Evolutionary conservation across 2,888 invertebrate species (phyloP), one percentile per base, ranked within the genome.

Genomic region (Tetragonula carbonaria): DNA sequence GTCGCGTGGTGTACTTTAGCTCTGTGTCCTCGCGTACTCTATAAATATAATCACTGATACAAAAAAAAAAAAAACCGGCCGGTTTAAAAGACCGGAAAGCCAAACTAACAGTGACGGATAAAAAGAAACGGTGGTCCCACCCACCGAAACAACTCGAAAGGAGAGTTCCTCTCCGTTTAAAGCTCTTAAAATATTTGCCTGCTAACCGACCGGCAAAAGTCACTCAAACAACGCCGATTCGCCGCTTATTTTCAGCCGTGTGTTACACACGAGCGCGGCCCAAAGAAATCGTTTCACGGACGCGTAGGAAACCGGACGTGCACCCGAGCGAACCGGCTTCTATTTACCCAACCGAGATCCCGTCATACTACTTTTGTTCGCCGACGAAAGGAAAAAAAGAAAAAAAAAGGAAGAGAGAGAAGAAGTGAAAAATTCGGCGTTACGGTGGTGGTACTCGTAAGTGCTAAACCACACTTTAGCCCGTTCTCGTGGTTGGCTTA

Each of bases 271-370:
- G 18, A 53, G 23, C 28, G 23, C n/a, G 6, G 28, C 16, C 53
- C 62, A 13, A 16, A 38, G 18, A 59, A n/a, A 59, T 8, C 33
- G 53, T 50, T 70, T 57, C 70, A 38, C 28, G 23, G 50, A 67
- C 53, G 23, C 51, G n/a, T 51, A 13, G 16, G 13, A 21, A 62
- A 23, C 53, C 51, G 33, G 45, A 70, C 68, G 63, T 14, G 50
- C 55, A 33, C 77, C 2, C 11, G 4, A 21, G 18, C 14, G 16
- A 51, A 21, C 3, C n/a, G 38, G 65, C 4, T 23, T 66, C 70
- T 74, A 13, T 82, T 75, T 75, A 66, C 55, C 75, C 55, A 75
- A 53, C 59, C 74, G 53, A 75, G 50, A 62, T 75, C 55, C 59
- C 38, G 38, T 50, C 74, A 23, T 65, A 57, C 55, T 38, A 62